Conservation (phyloP, 1,140 invertebrate genomes). For the Drosophila lacteicornis region DNA sequence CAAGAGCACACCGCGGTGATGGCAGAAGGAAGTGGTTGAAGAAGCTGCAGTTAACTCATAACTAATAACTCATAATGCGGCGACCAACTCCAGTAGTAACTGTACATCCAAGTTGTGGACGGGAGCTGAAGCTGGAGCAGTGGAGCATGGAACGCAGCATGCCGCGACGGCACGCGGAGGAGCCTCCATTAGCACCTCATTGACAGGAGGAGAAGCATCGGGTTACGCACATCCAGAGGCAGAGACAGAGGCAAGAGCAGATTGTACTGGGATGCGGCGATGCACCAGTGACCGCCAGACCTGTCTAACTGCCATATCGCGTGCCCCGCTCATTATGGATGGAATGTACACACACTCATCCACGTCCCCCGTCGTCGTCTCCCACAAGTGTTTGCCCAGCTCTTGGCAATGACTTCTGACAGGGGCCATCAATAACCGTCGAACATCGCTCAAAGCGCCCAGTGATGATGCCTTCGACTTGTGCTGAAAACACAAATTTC, state of each 20-base stretch:
- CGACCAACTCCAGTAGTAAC: slow-evolving; percentile 47
- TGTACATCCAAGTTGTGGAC: slow-evolving; percentile 61
- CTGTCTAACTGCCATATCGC: slow-evolving; percentile 51
- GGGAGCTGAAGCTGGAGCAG: slow-evolving; percentile 11
- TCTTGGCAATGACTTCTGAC: slow-evolving; percentile 58
- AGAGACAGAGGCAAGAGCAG: slow-evolving; percentile 14
- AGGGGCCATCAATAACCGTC: slow-evolving; percentile 61
- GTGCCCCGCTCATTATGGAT: slow-evolving; percentile 60
- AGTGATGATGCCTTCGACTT: slow-evolving; percentile 30
- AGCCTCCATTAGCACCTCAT: slow-evolving; percentile 74
- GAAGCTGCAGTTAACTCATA: slow-evolving; percentile 34
- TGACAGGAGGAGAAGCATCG: slow-evolving; percentile 56
- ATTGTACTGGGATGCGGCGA: slow-evolving; percentile 46
- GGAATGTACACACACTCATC: slow-evolving; percentile 5
- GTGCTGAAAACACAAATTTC: slow-evolving; percentile 22
- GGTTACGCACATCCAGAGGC: slow-evolving; percentile 50
- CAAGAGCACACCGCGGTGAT: slow-evolving; percentile 11
- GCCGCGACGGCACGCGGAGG: slow-evolving; percentile 34
- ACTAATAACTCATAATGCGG: slow-evolving; percentile 46
- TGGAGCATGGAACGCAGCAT: slow-evolving; percentile 41
- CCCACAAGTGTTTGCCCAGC: slow-evolving; percentile 53
- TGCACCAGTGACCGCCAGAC: slow-evolving; percentile 54
- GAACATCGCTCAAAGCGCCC: slow-evolving; percentile 46
- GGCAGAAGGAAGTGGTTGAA: slow-evolving; percentile 33
- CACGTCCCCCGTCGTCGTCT: slow-evolving; percentile 7